Evolutionary conservation across 2,113 vertebrate species (phyloP).

Genomic region (Sapayoa aenigma): DNA sequence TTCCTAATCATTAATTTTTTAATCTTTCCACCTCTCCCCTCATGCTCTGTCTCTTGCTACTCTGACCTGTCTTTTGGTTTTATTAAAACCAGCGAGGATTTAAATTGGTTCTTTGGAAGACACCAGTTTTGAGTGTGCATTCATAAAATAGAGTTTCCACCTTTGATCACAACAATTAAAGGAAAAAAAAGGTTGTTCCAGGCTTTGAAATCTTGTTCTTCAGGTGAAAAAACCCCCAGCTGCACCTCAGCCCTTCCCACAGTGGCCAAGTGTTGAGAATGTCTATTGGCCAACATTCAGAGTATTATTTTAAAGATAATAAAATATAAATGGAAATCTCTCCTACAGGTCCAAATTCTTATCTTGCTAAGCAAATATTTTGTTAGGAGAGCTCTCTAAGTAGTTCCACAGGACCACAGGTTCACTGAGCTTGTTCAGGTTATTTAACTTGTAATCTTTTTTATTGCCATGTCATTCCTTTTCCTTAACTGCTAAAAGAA

Average conservation of each 20-base stretch:
- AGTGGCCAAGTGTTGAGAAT: not conserved
- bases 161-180: not conserved
- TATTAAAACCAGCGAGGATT: not conserved
- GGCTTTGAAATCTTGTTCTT: not conserved
- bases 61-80: not conserved
- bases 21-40: not conserved
- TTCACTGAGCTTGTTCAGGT: not conserved
- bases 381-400: not conserved
- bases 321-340: not conserved
- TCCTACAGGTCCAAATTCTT: not conserved
- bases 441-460: not conserved
- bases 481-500: not conserved
- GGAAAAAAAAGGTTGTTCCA: not conserved
- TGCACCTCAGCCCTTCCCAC: not conserved
- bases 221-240: accelerated
- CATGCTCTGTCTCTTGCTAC: not conserved
- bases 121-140: not conserved
- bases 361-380: not conserved
- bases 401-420: not conserved
- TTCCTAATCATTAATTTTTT: not conserved
- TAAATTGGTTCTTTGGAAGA: not conserved
- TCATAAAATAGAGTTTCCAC: not conserved
- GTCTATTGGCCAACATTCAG: not conserved
- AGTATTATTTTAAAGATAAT: not conserved
- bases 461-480: not conserved